Percentiles rank a stretch among this genome's conserved stretches.
Conservation (phyloP, 2,113 vertebrate species). For the Fukomys damarensis region DNA sequence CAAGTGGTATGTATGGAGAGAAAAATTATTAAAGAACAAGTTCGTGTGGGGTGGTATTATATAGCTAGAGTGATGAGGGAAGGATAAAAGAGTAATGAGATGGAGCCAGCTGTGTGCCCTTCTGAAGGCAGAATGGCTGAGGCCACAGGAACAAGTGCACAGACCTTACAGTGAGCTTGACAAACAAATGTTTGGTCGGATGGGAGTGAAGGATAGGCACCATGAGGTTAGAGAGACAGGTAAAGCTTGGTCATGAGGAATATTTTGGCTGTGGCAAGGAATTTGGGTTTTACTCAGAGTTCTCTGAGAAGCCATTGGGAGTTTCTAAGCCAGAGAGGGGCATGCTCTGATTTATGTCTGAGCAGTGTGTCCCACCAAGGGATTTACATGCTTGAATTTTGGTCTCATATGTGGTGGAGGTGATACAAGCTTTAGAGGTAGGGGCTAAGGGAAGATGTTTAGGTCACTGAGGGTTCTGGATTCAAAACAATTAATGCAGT, state of each 20-base stretch:
- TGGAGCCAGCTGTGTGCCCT: background rate
- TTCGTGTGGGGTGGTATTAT: no score
- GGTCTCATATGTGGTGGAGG: no score
- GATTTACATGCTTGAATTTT: background rate
- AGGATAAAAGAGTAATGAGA: background rate
- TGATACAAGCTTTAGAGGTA: background rate
- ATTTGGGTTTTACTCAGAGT: background rate
- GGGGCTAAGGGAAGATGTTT: background rate
- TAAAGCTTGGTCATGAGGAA: background rate
- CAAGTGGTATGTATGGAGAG: background rate
- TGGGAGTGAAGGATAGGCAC: rapidly evolving
- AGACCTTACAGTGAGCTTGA: background rate
- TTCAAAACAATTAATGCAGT: background rate
- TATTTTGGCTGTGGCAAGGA: background rate
- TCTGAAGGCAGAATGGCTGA: background rate
- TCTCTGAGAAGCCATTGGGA: background rate
- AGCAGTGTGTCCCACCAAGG: background rate
- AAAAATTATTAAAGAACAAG: background rate
- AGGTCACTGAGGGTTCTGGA: background rate
- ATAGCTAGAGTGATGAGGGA: background rate
- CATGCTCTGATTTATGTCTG: background rate
- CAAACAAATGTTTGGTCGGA: background rate
- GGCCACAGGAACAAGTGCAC: background rate
- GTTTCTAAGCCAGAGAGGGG: background rate
- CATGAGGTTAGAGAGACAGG: background rate